These are phyloP conservation scores for Sebastes iracundus DNA, from an alignment of 2,797 vertebrate genomes.

Conservation along the genomic window DNA sequence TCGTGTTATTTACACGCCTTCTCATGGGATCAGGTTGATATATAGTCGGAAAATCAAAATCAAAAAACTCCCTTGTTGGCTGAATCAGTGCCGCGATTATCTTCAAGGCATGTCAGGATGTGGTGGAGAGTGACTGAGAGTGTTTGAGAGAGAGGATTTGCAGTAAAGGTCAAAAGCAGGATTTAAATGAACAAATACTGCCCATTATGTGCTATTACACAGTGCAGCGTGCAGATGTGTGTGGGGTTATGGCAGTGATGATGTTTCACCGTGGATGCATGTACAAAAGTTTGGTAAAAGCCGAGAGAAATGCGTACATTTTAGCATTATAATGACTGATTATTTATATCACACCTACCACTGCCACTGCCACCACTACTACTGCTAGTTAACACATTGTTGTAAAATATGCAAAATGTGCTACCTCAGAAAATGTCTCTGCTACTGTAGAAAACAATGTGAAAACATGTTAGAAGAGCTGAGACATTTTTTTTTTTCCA, in stretches of 20 bases:
- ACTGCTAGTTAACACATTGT: not conserved
- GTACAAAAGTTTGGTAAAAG: not conserved
- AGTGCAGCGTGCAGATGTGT: not conserved
- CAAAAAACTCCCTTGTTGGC: too few relatives aligned
- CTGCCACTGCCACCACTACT: not conserved
- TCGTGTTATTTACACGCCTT: too few relatives aligned
- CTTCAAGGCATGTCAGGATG: not conserved
- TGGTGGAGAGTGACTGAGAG: not conserved
- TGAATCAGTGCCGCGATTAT: not conserved
- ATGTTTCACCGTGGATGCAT: not conserved
- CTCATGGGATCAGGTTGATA: too few relatives aligned
- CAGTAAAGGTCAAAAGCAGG: constrained; percentile 13
- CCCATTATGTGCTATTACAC: not conserved
- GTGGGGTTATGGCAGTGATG: not conserved
- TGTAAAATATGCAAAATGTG: not conserved
- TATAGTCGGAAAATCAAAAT: too few relatives aligned
- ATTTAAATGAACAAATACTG: constrained; percentile 2
- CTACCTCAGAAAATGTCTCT: not conserved
- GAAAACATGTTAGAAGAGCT: not conserved
- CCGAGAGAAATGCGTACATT: not conserved
- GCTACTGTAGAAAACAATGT: not conserved
- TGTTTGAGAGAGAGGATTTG: not conserved
- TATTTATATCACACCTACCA: not conserved
- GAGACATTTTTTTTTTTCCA: not conserved
- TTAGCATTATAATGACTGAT: not conserved